A percentile compares a stretch with the other conserved stretches of the same genome.
These are phyloP conservation scores for Premnoplex brunnescens DNA, from an alignment of 2,797 vertebrate species.

Conservation along the genomic window DNA sequence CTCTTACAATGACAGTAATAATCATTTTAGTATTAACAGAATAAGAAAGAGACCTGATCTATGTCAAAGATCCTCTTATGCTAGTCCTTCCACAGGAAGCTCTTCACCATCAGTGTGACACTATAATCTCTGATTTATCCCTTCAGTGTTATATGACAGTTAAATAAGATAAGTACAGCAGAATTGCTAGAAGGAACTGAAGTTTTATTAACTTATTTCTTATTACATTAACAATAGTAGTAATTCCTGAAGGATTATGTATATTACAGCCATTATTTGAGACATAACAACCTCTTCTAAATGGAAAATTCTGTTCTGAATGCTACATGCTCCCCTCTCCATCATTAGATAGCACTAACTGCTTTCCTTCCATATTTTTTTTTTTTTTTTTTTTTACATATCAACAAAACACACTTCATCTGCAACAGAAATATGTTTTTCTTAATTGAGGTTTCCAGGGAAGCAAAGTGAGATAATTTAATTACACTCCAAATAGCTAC, in stretches of 20 bases:
- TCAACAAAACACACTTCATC: conserved; percentile 24
- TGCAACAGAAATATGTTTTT: conserved; percentile 25
- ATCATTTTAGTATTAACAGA: background rate
- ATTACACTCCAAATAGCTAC: conserved; percentile 26
- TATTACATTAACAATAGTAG: conserved; percentile 15
- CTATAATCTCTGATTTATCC: conserved; percentile 14
- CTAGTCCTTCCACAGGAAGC: background rate
- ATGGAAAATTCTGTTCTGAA: background rate
- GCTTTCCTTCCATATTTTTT: background rate
- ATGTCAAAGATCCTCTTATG: background rate
- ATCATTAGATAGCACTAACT: background rate
- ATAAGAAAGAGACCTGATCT: background rate
- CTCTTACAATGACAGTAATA: background rate
- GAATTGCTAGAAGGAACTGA: conserved; percentile 9
- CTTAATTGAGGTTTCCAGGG: conserved; percentile 20
- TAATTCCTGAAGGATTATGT: conserved; percentile 15
- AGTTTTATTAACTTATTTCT: conserved; percentile 32
- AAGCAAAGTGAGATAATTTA: conserved; percentile 42
- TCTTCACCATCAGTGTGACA: background rate
- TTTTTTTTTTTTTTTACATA: background rate
- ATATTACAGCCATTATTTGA: background rate
- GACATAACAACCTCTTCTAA: background rate
- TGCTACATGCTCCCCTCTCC: background rate
- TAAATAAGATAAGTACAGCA: conserved; percentile 20
- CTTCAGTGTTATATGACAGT: background rate